Conservation (phyloP, 2,113 vertebrate species). For the Chlamydotis undulata region DNA sequence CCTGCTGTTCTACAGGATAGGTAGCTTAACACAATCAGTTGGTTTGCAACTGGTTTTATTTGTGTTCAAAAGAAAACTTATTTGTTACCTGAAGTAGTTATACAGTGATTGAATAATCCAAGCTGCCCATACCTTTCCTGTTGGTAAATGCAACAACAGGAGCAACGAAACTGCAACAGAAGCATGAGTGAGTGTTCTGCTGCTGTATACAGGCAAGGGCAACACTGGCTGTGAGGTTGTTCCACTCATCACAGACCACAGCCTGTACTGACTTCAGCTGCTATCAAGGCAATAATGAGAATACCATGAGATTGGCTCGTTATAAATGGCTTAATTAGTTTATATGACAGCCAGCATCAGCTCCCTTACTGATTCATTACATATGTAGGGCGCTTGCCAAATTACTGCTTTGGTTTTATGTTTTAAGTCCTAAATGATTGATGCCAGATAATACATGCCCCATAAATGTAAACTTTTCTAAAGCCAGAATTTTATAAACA, state of each 20-base stretch:
- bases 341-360: neutral
- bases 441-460: neutral
- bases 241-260: neutral
- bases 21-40: neutral
- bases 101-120: neutral
- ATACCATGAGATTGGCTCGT: neutral
- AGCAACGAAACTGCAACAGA: neutral
- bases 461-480: neutral
- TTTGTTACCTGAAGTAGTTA: neutral
- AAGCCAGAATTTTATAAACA: neutral
- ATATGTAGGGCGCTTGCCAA: neutral
- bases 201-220: neutral
- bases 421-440: neutral
- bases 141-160: neutral
- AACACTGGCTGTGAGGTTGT: neutral
- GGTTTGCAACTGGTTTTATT: neutral
- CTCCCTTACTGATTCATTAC: neutral
- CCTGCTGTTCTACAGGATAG: neutral
- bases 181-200: accelerated
- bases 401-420: neutral
- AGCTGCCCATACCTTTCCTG: neutral
- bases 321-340: neutral
- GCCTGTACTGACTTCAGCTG: neutral
- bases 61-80: neutral
- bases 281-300: neutral